phyloP scores from a whole-genome alignment of 2,113 vertebrate species.

The Aspiorhynchus laticeps region DNA sequence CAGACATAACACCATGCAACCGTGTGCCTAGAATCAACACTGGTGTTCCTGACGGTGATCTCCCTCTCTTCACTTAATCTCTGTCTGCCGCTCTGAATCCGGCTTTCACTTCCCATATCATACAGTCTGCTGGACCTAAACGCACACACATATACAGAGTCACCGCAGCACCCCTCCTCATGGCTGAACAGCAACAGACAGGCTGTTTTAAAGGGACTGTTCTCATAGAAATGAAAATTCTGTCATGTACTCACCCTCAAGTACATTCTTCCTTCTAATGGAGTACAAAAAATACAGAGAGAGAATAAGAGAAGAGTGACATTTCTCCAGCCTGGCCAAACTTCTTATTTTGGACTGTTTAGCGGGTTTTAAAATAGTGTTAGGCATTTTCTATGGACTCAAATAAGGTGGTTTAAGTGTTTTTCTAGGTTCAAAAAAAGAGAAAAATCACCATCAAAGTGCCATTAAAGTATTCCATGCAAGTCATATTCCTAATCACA shows the following conservation, averaged over 20 bases:
- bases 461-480: background rate
- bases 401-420: background rate
- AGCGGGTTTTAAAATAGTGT: background rate
- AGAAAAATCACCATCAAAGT: background rate
- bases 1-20: conserved; percentile 27
- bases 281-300: background rate
- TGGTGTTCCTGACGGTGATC: conserved; percentile 21
- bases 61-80: conserved; percentile 31
- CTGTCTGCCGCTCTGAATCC: conserved; percentile 26
- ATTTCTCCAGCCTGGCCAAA: background rate
- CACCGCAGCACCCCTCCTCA: background rate
- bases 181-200: background rate
- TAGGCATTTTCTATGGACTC: background rate
- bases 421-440: background rate
- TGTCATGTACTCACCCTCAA: background rate
- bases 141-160: conserved; percentile 3
- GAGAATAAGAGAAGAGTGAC: background rate
- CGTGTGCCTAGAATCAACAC: conserved; percentile 24
- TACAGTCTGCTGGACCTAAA: conserved; percentile 39
- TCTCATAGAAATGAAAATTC: background rate
- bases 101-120: conserved; percentile 38
- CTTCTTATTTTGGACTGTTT: background rate
- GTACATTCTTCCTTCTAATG: background rate
- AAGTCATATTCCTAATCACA: background rate
- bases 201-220: background rate